Conservation (phyloP, 2,797 vertebrate species). For the Prionace glauca region DNA sequence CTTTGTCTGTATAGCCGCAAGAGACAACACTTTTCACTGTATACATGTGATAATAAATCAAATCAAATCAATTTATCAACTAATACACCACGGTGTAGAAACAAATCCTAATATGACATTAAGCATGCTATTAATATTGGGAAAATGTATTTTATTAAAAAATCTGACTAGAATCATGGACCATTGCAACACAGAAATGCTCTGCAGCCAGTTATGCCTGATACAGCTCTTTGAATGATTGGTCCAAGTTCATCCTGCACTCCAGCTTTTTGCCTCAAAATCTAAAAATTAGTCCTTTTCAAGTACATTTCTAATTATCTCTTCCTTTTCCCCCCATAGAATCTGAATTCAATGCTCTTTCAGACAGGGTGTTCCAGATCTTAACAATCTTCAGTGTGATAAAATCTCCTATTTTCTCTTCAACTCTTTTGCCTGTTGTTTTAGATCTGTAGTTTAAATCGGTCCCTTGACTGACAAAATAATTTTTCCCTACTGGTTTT, state of each 20-base stretch:
- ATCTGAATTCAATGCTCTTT: background rate
- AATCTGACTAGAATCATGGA: background rate
- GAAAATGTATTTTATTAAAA: background rate
- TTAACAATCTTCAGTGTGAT: background rate
- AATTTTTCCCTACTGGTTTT: background rate
- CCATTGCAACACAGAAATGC: background rate
- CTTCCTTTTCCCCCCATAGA: background rate
- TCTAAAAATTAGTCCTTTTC: background rate
- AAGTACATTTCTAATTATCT: background rate
- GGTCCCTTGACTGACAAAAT: background rate
- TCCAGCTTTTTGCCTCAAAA: background rate
- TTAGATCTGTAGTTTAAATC: no score
- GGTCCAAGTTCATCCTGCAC: background rate
- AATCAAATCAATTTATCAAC: background rate
- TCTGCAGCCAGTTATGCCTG: background rate
- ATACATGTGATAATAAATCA: no score
- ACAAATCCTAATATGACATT: background rate
- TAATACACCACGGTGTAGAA: background rate
- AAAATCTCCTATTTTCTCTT: background rate
- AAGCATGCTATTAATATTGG: no score
- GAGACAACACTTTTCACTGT: no score
- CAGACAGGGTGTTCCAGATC: background rate
- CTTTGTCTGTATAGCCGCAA: no score
- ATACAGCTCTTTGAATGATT: no score
- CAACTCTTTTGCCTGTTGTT: no score